Base-by-base conservation (phyloP, 1,140 invertebrate genomes). In the Drosophila ercepeae region DNA sequence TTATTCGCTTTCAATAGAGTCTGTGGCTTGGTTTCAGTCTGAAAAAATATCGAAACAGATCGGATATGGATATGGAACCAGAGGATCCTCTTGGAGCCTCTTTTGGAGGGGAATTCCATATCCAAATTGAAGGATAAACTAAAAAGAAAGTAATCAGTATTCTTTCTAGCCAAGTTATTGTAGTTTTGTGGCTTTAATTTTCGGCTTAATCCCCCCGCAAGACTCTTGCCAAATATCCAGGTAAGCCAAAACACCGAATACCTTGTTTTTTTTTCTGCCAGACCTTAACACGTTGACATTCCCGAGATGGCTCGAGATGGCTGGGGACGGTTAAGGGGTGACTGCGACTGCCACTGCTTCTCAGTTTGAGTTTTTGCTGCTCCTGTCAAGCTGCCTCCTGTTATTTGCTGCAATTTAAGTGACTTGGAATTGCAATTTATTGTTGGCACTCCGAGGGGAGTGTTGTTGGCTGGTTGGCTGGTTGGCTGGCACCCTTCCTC, bases 371-470 rank as follows among this genome's bases (percentile, higher is more conserved):
- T 71, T 73, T 68, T 64, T 58, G 57, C 45, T n/a, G n/a, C n/a
- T n/a, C 63, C 78, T 83, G 78, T 84, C 81, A 79, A 59, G 71
- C 75, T 73, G 81, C 72, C 68, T 76, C 71, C 75, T 72, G 81
- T 77, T 86, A 86, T 86, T 86, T 86, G 81, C 86, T 86, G 81
- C 81, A 86, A 86, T 86, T 86, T 86, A 86, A 86, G 81, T 86
- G 81, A 86, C 81, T 86, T 86, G 81, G 81, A 86, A 86, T 86
- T 86, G 81, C 81, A 86, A 86, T 86, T 86, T 86, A 86, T 86
- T 69, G 81, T 61, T 67, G 68, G 32, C 71, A 53, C 45, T 74
- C 64, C 27, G 54, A 45, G 44, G 60, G 6, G 5, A 5, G 36
- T 4, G 36, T n/a, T 9, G 59, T n/a, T n/a, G 46, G 55, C 21